Conservation (phyloP, 92 coral and sea anemone species). For the Porites rus region DNA sequence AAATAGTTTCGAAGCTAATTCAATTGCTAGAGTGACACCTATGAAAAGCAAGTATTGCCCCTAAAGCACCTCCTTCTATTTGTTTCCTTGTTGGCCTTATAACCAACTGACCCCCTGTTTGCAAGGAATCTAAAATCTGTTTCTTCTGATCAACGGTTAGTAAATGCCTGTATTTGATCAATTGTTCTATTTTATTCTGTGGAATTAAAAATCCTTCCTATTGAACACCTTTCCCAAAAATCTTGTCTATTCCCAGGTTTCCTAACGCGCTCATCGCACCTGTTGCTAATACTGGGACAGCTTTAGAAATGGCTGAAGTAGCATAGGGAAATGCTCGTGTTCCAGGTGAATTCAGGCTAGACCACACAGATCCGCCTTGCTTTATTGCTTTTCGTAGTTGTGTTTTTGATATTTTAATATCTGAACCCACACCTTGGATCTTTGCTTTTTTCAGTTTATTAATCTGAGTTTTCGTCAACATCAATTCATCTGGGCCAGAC, state of each 20-base stretch:
- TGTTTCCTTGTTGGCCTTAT: background rate
- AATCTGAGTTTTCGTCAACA: background rate
- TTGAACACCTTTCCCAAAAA: conserved; percentile 2
- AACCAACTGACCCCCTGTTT: background rate
- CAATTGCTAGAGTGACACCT: background rate
- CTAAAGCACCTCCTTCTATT: background rate
- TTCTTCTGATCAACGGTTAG: background rate
- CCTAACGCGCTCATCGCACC: background rate
- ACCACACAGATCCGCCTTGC: background rate
- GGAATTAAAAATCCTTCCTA: background rate
- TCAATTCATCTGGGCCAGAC: background rate
- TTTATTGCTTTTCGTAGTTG: background rate
- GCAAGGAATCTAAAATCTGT: background rate
- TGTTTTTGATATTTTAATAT: background rate
- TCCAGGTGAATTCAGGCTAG: background rate
- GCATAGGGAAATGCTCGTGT: no score
- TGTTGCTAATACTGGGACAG: background rate
- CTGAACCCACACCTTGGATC: background rate
- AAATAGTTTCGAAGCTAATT: background rate
- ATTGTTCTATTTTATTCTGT: background rate
- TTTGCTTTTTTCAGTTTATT: background rate
- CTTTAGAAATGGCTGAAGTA: background rate
- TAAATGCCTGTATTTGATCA: background rate
- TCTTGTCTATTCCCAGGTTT: background rate
- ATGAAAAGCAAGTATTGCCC: background rate